Evolutionary conservation across 2,797 vertebrate genomes (phyloP), one percentile per base, ranked within the genome.

Genomic region (Xerus rutilus): DNA sequence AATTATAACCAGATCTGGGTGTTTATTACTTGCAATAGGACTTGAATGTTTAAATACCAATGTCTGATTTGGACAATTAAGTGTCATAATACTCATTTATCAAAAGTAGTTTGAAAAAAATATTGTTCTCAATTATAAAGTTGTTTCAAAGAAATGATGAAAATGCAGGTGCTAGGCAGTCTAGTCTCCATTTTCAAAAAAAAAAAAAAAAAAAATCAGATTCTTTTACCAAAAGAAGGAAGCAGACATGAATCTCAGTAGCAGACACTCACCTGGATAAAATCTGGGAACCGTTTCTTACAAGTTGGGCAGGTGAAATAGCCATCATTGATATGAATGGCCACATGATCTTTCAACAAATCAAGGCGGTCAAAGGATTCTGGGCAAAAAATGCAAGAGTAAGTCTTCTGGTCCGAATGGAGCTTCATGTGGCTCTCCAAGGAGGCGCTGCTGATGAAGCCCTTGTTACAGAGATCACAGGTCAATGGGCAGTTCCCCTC

Each of bases 391-490:
- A 99, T 99, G 97, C 99, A 99, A n/a, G 99, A 99, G 97, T 99
- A 99, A 0, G 99, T 99, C 98, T 99, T 99, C 98, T 99, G 99
- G 97, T 99, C 99, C 0, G 99, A 98, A 97, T 99, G 99, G 95
- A 99, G 98, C 97, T 99, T 98, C 98, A 99, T 99, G 95, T 99
- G 99, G 97, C 99, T 99, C 98, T 99, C 99, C 0, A 99, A 98
- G 9, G 99, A 99, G 0, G 98, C 93, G 23, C 99, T 99, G 67
- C 99, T 99, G 97, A 99, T 98, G 98, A 99, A 99, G 96, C 99
- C 99, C 98, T 99, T 99, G 98, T 98, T 99, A 98, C 99, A 99
- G 90, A 99, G 99, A 97, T 99, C 99, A 96, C 99, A 99, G 97
- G 99, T 99, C 91, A 99, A 97, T 13, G 99, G 98, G 97, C 99